Evolutionary conservation across 2,113 vertebrate genomes (phyloP).

Genomic region (Calidris pugnax): DNA sequence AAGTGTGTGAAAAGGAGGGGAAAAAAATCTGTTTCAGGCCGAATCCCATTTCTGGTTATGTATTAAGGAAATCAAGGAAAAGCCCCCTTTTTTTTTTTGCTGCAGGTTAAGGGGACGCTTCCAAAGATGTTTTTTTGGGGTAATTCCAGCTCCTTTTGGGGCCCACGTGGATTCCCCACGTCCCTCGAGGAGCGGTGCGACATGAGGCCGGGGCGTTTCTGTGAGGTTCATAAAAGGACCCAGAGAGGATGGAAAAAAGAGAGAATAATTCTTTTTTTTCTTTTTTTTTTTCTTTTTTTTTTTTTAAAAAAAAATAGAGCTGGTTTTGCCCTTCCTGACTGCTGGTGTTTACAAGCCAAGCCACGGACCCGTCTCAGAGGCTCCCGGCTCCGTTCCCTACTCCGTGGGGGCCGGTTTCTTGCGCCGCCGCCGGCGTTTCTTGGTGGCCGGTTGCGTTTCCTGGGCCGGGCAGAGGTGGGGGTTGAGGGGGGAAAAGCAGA

Average conservation of each 20-base stretch:
- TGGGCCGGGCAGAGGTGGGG: neutral
- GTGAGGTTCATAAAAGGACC: neutral
- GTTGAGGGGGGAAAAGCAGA: neutral
- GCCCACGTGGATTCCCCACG: accelerated
- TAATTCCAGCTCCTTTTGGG: neutral
- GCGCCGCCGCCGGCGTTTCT: neutral
- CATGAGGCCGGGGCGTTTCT: neutral
- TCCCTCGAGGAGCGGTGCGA: accelerated
- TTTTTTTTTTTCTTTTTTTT: too few species aligned
- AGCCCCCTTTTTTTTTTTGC: neutral
- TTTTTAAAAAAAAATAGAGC: neutral
- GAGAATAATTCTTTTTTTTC: neutral
- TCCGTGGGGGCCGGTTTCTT: neutral
- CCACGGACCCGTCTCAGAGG: accelerated
- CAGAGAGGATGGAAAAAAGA: too few species aligned
- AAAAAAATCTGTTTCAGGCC: neutral
- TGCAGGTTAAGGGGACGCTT: too few species aligned
- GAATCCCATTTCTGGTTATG: accelerated
- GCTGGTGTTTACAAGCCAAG: neutral
- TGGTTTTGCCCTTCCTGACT: neutral
- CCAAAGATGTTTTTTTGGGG: too few species aligned
- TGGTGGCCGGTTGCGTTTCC: accelerated
- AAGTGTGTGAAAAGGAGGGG: neutral
- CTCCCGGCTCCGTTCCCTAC: accelerated
- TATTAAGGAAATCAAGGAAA: neutral